Evolutionary conservation across 37 sponge, comb jelly and placozoan genomes (phyloP), one percentile per base, ranked within the genome.

Genomic region (Theonella swinhoei): DNA sequence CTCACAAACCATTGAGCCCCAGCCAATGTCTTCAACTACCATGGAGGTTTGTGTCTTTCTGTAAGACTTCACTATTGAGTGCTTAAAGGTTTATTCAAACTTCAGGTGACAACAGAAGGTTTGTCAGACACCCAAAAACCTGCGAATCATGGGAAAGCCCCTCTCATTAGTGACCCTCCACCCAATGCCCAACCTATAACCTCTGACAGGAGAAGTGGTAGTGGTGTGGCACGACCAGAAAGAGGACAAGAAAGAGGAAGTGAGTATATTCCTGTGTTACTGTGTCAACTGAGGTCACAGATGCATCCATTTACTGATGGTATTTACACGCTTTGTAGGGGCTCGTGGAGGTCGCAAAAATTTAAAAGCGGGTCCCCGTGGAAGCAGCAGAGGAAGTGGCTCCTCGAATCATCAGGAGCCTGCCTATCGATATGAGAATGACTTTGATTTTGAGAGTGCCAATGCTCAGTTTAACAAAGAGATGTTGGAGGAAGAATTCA

Each of bases 371-470:
- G 2, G 17, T 0, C 19, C 72, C 22, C 3, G 19, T 0, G 0
- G 3, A 36, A 9, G 72, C 7, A 17, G n/a, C 41, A 23, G 54
- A 47, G 28, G 63, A 24, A 37, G 29, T 40, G 60, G 65, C 39
- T 35, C 72, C 39, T 35, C 39, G 17, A 17, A 34, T 5, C 37
- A 63, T 8, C 64, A 62, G 24, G 30, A 78, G 81, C 69, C 85
- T 36, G 37, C 80, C 24, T 64, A 80, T 33, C 82, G 84, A 41
- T 95, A 87, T 66, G 97, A 97, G 22, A 88, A 75, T 29, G 99
- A 99, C 39, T 99, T 99, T 85, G 99, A 97, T 78, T 99, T 99
- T 88, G 99, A 95, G 64, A 88, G 75, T 43, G 88, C 97, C 39
- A 99, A 99, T 75, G 94, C 96, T 19, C 77, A 83, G 0, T 99